A percentile compares a stretch with the other conserved stretches of the same genome.
phyloP scores from a whole-genome alignment of 1,140 invertebrate genomes.

The Aradophagus sp. region DNA sequence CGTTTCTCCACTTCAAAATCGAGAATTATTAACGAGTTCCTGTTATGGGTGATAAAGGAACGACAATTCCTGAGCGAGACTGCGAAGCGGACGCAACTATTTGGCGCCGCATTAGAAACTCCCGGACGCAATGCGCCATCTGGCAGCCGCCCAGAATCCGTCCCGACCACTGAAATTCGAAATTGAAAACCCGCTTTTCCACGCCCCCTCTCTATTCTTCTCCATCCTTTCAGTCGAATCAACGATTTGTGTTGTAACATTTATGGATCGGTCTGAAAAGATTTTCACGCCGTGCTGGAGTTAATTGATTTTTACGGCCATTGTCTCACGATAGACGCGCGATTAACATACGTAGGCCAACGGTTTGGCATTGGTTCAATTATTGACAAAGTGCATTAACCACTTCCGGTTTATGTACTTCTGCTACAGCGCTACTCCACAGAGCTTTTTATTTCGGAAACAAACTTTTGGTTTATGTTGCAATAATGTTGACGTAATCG shows the following conservation, averaged over 20 bases:
- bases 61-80: no score
- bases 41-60: no score
- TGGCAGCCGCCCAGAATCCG: slow-evolving; percentile 21
- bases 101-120: slow-evolving; percentile 19
- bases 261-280: not conserved
- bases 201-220: not conserved
- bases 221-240: no score
- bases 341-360: not conserved
- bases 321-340: slow-evolving; percentile 1
- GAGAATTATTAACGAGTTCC: no score
- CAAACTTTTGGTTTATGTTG: not conserved
- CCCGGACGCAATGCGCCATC: slow-evolving; percentile 28
- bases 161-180: slow-evolving; percentile 2
- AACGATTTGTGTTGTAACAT: not conserved
- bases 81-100: no score
- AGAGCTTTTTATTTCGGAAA: not conserved
- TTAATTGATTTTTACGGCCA: slow-evolving; percentile 10
- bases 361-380: slow-evolving; percentile 1
- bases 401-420: not conserved
- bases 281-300: slow-evolving; percentile 2
- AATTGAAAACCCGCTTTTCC: slow-evolving; percentile 8
- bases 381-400: slow-evolving; percentile 8
- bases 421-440: not conserved
- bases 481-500: not conserved
- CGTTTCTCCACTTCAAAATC: no score